Percentiles rank a stretch among this genome's conserved stretches.
These are phyloP conservation scores for Eretmochelys imbricata DNA, from an alignment of 2,113 vertebrate genomes.

Conservation along the genomic window DNA sequence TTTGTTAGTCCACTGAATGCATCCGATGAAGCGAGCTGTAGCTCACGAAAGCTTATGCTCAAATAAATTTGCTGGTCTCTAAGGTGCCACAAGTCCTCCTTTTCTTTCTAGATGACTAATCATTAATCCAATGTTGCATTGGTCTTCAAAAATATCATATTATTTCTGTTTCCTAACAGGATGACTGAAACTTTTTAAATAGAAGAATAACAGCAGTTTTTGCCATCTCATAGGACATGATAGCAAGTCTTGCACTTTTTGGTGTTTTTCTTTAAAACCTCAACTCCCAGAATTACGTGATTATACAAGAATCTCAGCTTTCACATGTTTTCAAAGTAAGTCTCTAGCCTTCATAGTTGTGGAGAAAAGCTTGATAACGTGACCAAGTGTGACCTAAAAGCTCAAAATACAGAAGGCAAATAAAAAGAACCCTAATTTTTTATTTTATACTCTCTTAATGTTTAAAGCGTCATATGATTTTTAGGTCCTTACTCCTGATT, in stretches of 20 bases:
- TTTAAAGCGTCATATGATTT: not conserved
- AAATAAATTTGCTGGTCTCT: too few relatives aligned
- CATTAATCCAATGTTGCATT: not conserved
- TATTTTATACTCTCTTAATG: not conserved
- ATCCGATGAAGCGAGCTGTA: too few relatives aligned
- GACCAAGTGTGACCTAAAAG: not conserved
- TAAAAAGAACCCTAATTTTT: not conserved
- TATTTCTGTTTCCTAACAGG: not conserved
- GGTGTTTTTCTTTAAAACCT: slow-evolving; percentile 8
- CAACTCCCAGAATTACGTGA: not conserved
- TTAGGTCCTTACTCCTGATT: not conserved
- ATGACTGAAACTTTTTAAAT: not conserved
- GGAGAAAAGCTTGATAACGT: not conserved
- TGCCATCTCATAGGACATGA: not conserved
- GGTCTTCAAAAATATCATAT: not conserved
- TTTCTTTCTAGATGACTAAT: not conserved
- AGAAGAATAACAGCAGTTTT: not conserved
- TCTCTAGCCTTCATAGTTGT: not conserved
- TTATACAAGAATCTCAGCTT: not conserved
- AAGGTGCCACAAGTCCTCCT: too few relatives aligned
- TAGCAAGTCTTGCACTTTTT: not conserved
- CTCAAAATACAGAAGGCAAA: not conserved
- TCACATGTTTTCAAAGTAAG: not conserved
- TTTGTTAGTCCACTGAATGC: too few relatives aligned
- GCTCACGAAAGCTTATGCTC: too few relatives aligned